Evolutionary conservation across 2,113 vertebrate species (phyloP), one percentile per base, ranked within the genome.

Genomic region (Gila orcuttii): DNA sequence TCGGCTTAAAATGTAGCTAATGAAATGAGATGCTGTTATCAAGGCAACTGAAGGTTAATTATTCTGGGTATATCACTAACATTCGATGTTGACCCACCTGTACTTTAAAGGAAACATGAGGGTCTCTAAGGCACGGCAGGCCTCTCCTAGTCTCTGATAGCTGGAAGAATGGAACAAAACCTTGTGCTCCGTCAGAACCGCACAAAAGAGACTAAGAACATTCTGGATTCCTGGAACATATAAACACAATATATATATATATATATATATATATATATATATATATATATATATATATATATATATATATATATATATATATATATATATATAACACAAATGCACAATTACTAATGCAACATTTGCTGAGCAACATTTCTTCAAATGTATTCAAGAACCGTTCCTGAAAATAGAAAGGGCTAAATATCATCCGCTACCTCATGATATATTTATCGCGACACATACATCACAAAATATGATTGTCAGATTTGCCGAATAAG

Each of bases 41-140:
- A 39, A 79, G 57, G 57, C 39, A n/a, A 28, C 17, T 57, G 2
- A 78, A 33, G 76, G 19, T 59, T 4, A 7, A 4, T 45, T 31
- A 25, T 80, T 80, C 36, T 28, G 8, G 6, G 23, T 47, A 79
- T 60, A 60, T 79, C 55, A 42, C 10, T 79, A 79, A 39, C 21
- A 60, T 2, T 33, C 13, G 19, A 77, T 62, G 83, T 75, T 90
- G 86, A 42, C 93, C 95, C 89, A 98, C 98, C 98, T 99, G 89
- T 99, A 99, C 91, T 97, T 99, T 33, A 99, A 96, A 68, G 98
- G 98, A 94, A 98, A 99, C 96, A 99, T 98, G 89, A 99, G 94
- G 76, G 98, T 96, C 92, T 98, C 97, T 85, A 99, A 92, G 52
- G 98, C 98, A 57, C 98, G 96, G 77, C 96, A 96, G 6, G 98